These are phyloP conservation scores for Drosophila kohkoa DNA, from an alignment of 1,140 invertebrate species.

Conservation along the genomic window DNA sequence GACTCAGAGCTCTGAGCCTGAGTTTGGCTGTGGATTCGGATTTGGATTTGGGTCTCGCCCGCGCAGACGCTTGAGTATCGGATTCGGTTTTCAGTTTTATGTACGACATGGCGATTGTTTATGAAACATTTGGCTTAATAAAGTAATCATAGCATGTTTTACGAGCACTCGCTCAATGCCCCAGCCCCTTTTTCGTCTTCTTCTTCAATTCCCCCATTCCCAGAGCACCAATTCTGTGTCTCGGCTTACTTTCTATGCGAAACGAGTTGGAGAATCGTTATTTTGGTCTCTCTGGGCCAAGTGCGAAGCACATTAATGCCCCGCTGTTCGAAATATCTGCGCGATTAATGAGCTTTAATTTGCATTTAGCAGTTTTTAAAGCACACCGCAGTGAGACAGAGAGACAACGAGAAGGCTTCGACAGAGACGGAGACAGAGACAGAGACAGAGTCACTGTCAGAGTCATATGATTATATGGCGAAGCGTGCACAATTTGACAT, in stretches of 20 bases:
- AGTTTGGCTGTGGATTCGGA: neutral
- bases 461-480: conserved; percentile 69
- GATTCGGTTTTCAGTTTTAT: conserved; percentile 73
- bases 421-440: neutral
- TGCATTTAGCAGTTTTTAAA: conserved; percentile 71
- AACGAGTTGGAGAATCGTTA: conserved; percentile 57
- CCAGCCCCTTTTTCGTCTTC: neutral
- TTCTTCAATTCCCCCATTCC: neutral
- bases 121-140: conserved; percentile 82
- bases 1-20: conserved; percentile 4
- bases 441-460: neutral
- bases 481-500: conserved; percentile 80
- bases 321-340: conserved; percentile 71
- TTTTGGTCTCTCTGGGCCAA: conserved; percentile 48
- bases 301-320: conserved; percentile 76
- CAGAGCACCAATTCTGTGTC: neutral
- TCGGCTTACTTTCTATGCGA: conserved; percentile 71
- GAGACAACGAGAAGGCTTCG: conserved; percentile 6
- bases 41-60: conserved; percentile 49
- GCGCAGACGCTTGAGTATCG: conserved; percentile 62
- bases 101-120: conserved; percentile 78
- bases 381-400: conserved; percentile 12
- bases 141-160: conserved; percentile 82
- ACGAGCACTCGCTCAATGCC: conserved; percentile 60
- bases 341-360: conserved; percentile 82